Evolutionary conservation across 2,797 vertebrate species (phyloP), one percentile per base, ranked within the genome.

Genomic region (Octomys mimax): DNA sequence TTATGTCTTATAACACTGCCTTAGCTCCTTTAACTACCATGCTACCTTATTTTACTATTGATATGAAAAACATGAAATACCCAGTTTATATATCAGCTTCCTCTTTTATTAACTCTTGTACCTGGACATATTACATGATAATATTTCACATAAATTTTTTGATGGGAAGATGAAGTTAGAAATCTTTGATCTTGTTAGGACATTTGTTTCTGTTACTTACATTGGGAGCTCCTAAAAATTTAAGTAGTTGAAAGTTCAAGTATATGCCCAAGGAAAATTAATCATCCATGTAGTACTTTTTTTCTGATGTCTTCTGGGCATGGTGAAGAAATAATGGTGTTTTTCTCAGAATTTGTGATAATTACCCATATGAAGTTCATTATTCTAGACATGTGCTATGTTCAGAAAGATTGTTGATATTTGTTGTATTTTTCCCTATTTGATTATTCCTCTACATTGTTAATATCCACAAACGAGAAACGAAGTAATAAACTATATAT

Each of bases 121-220:
- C 7, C 61, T 75, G 86, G 83, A 85, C 59, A 64, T 78, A 68
- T 46, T 87, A 78, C 3, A 8, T 2, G 71, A 33, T 86, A 87
- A 31, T 84, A 91, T 80, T 95, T 95, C 57, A n/a, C 95, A 6
- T 80, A 79, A 91, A 92, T 95, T 13, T 42, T 66, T 26, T 93
- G 78, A 95, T 46, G 8, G 85, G 94, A 94, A 88, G 49, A 82
- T 92, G 66, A 88, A 80, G 24, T 77, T 94, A 71, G 52, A 84
- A 89, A 81, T 87, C 88, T 96, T 92, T 92, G 75, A 82, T 24
- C 16, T 10, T 87, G 78, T 66, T 95, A 7, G 79, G 77, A 89
- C 52, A 61, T 79, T 92, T 92, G 70, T 64, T 89, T 83, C 96
- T 73, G 14, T 96, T 95, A 91, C 11, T 91, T 95, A 89, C 3